Conservation (phyloP, 1,140 invertebrate species). For the Pachyrhynchus sulphureomaculatus region DNA sequence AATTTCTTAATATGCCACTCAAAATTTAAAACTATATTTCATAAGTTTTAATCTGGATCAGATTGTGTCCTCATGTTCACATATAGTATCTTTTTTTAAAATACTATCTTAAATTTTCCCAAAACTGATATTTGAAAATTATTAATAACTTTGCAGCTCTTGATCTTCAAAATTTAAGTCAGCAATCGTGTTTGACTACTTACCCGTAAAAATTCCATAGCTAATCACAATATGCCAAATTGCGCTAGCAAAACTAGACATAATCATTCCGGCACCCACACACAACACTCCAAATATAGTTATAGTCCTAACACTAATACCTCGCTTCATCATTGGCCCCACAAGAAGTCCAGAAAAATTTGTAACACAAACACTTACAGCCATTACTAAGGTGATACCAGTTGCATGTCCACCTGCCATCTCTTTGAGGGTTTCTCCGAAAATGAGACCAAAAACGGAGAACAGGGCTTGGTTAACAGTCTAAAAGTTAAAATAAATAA, state of each 20-base stretch:
- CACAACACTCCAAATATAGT: slow-evolving; percentile 61
- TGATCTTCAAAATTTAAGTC: too few species aligned
- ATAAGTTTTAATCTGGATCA: too few species aligned
- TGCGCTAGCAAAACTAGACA: slow-evolving; percentile 62
- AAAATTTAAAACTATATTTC: too few species aligned
- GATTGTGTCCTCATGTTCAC: too few species aligned
- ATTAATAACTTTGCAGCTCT: too few species aligned
- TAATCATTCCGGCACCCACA: slow-evolving; percentile 61
- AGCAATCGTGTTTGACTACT: slow-evolving; percentile 38
- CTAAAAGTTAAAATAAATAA: slow-evolving; percentile 52
- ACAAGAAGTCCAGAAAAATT: slow-evolving; percentile 71
- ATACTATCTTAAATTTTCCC: too few species aligned
- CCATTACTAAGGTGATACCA: slow-evolving; percentile 68
- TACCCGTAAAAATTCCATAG: slow-evolving; percentile 68
- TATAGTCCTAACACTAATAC: slow-evolving; percentile 60
- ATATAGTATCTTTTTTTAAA: too few species aligned
- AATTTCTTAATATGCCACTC: too few species aligned
- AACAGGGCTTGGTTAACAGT: slow-evolving; percentile 71
- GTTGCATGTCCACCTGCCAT: slow-evolving; percentile 63
- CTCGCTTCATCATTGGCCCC: slow-evolving; percentile 65
- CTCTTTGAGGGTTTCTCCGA: slow-evolving; percentile 62
- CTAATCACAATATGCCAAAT: slow-evolving; percentile 65
- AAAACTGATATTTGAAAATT: too few species aligned
- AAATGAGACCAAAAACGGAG: slow-evolving; percentile 70
- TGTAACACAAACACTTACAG: slow-evolving; percentile 64